Conservation (phyloP, 1,140 invertebrate genomes). For the Aphaenogaster floridana region DNA sequence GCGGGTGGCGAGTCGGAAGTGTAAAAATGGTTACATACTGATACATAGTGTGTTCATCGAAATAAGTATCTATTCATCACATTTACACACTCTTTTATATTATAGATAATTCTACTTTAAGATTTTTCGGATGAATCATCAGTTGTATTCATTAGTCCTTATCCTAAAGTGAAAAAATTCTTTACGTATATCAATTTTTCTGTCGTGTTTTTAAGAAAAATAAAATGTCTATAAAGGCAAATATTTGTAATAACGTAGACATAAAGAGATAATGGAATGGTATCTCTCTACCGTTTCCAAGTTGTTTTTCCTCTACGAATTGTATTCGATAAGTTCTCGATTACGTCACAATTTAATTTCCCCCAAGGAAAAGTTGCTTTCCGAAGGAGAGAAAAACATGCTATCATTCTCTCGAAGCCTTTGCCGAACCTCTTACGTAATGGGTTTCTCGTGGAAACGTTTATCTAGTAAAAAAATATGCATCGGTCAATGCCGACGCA, state of each 20-base stretch:
- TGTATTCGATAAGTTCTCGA: slow-evolving; percentile 4
- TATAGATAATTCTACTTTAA: background rate
- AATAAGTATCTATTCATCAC: background rate
- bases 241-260: background rate
- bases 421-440: slow-evolving; percentile 47
- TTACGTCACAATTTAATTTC: background rate
- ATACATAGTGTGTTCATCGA: background rate
- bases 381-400: background rate
- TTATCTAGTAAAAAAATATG: slow-evolving; percentile 53
- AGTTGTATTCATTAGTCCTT: background rate
- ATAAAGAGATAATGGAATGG: background rate
- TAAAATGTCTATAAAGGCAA: background rate
- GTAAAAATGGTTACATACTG: background rate
- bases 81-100: background rate
- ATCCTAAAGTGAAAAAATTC: background rate
- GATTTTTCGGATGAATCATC: background rate
- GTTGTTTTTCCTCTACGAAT: background rate
- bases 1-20: background rate
- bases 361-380: background rate
- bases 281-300: background rate
- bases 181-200: background rate
- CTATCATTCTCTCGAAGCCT: background rate
- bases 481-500: slow-evolving; percentile 50
- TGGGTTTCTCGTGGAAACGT: slow-evolving; percentile 11
- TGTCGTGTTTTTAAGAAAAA: background rate